Evolutionary conservation across 2,888 invertebrate genomes (phyloP).

Genomic region (Octonoba sinensis): DNA sequence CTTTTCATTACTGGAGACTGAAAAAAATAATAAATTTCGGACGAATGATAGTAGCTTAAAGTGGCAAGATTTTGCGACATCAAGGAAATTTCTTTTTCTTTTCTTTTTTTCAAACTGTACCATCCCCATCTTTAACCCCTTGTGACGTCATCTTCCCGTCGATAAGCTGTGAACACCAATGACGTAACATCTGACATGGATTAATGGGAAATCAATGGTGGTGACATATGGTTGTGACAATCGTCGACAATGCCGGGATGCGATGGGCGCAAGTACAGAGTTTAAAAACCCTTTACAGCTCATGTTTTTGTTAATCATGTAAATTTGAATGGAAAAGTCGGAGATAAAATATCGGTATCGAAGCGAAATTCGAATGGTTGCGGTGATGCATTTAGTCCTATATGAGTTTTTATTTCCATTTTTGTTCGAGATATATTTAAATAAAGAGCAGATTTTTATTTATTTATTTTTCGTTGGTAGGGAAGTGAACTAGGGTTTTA

Average conservation of each 20-base stretch:
- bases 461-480: too few relatives aligned
- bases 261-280: slow-evolving; percentile 17
- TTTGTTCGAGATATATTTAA: too few relatives aligned
- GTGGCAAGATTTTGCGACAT: too few relatives aligned
- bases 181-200: slow-evolving; percentile 9
- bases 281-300: slow-evolving; percentile 7
- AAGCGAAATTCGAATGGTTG: neutral
- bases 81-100: too few relatives aligned
- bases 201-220: slow-evolving; percentile 24
- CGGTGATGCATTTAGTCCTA: neutral
- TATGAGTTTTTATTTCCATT: too few relatives aligned
- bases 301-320: slow-evolving; percentile 8
- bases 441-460: too few relatives aligned
- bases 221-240: slow-evolving; percentile 32
- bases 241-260: slow-evolving; percentile 8
- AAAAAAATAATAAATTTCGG: too few relatives aligned
- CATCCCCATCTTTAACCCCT: neutral
- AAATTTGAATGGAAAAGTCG: neutral
- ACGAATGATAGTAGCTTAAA: too few relatives aligned
- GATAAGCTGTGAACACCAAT: neutral
- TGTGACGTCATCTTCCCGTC: slow-evolving; percentile 5
- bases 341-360: slow-evolving; percentile 1
- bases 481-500: too few relatives aligned
- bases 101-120: neutral
- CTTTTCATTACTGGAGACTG: too few relatives aligned